A percentile compares a stretch with the other conserved stretches of the same genome.
phyloP scores from a whole-genome alignment of 2,888 invertebrate species.

The Blastobasis adustella region DNA sequence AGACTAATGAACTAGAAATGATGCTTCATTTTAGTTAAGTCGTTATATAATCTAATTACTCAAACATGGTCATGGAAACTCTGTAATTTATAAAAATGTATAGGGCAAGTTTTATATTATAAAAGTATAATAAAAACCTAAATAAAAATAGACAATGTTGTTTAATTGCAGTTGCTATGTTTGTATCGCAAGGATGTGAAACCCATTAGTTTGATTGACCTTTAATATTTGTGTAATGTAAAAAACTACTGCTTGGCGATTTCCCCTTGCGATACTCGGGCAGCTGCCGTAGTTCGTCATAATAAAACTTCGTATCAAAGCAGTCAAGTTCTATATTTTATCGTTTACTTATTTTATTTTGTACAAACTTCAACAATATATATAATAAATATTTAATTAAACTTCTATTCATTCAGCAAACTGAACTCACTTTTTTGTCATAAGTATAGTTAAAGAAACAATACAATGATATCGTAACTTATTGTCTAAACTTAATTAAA shows the following conservation, averaged over 20 bases:
- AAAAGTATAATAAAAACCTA: conserved; percentile 51
- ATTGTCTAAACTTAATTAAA: conserved; percentile 76
- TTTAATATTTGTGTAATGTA: too few species aligned
- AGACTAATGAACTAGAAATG: conserved; percentile 44
- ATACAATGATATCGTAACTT: conserved; percentile 72
- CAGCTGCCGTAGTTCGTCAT: not conserved
- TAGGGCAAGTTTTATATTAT: conserved; percentile 54
- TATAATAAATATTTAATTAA: conserved; percentile 76
- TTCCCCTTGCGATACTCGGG: not conserved
- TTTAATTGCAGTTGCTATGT: conserved; percentile 31
- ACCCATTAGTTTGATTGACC: too few species aligned
- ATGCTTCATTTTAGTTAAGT: conserved; percentile 40
- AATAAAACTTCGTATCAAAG: conserved; percentile 61
- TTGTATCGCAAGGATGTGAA: not conserved
- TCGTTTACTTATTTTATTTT: conserved; percentile 77
- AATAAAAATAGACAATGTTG: conserved; percentile 66
- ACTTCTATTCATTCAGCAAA: conserved; percentile 74
- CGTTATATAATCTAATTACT: conserved; percentile 31
- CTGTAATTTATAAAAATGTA: conserved; percentile 57
- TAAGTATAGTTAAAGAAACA: conserved; percentile 68
- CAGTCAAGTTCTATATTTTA: conserved; percentile 77
- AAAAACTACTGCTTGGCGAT: too few species aligned
- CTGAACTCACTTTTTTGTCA: conserved; percentile 75
- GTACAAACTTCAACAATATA: conserved; percentile 78
- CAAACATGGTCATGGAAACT: conserved; percentile 36